phyloP scores from a whole-genome alignment of 2,888 invertebrate genomes.

The Anoplius nigerrimus region DNA sequence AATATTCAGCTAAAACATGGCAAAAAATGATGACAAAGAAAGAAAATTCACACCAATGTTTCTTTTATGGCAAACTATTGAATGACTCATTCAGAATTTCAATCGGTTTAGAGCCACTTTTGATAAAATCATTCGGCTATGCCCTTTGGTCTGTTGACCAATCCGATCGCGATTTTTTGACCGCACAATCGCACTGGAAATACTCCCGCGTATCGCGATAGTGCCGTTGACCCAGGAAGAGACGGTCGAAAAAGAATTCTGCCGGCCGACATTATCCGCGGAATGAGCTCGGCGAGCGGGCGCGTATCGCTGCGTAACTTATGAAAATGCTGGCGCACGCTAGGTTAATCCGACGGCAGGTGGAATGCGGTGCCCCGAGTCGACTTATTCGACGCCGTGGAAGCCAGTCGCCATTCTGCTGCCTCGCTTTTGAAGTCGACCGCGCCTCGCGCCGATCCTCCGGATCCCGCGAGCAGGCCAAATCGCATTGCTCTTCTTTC shows the following conservation, averaged over 20 bases:
- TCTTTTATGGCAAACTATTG: no score
- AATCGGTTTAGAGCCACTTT: no score
- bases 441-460: not conserved
- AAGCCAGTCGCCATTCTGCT: constrained; percentile 15
- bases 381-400: constrained; percentile 11
- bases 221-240: constrained; percentile 37
- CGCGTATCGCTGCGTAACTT: constrained; percentile 40
- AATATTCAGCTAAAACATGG: no score
- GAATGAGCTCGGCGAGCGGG: constrained; percentile 37
- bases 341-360: constrained; percentile 37
- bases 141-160: no score
- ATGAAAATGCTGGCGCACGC: constrained; percentile 49
- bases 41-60: no score
- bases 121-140: no score
- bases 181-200: no score
- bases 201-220: constrained; percentile 23
- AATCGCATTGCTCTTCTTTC: not conserved
- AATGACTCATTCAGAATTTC: no score
- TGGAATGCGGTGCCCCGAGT: constrained; percentile 19
- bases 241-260: constrained; percentile 21
- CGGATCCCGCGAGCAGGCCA: not conserved
- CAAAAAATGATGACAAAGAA: no score
- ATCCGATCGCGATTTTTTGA: no score
- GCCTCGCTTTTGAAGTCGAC: constrained; percentile 26
- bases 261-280: constrained; percentile 39